Conservation (phyloP, 1,140 invertebrate species). For the Solen grandis region DNA sequence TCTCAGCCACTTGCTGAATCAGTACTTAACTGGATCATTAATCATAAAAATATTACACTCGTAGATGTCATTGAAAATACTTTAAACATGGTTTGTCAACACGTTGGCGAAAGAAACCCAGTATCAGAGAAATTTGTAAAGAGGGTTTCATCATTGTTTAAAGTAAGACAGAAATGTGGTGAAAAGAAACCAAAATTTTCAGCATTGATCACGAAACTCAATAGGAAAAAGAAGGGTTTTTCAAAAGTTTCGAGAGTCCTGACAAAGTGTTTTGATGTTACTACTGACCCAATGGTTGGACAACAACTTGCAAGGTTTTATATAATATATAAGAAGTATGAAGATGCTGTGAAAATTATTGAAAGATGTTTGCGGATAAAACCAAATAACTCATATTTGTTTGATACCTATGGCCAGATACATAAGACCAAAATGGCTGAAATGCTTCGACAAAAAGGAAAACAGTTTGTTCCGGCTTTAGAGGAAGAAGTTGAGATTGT, state of each 20-base stretch:
- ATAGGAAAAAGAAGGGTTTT: not conserved
- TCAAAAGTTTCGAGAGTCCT: not conserved
- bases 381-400: conserved; percentile 4
- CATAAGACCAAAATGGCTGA: conserved; percentile 1
- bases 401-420: conserved; percentile 16
- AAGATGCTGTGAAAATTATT: not conserved
- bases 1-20: conserved; percentile 25
- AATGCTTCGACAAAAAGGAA: not conserved
- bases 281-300: conserved; percentile 16
- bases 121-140: not conserved
- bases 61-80: conserved; percentile 7
- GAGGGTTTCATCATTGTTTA: conserved; percentile 2
- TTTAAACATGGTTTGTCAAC: not conserved
- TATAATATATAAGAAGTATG: not conserved
- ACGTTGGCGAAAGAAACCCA: not conserved
- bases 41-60: not conserved
- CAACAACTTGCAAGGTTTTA: conserved; percentile 17
- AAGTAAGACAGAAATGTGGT: conserved; percentile 3
- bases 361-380: not conserved
- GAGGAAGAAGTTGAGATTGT: not conserved
- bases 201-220: not conserved
- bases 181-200: not conserved
- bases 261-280: not conserved
- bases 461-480: too few species aligned
- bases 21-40: not conserved